These are phyloP conservation scores for Tholera decimalis DNA, from an alignment of 2,888 invertebrate genomes.

Conservation along the genomic window DNA sequence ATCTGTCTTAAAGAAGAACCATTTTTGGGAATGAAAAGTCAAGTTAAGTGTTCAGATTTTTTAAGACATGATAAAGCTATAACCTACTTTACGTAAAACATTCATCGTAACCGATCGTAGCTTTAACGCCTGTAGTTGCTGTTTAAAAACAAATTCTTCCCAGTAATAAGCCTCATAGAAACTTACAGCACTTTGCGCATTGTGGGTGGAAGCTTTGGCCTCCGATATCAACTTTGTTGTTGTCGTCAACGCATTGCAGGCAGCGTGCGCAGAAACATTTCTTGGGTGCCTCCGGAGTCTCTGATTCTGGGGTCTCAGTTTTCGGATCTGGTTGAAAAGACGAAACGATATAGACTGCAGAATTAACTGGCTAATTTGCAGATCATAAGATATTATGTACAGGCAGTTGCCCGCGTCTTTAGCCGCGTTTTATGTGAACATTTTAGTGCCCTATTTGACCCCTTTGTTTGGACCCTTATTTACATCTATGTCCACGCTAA, in stretches of 20 bases:
- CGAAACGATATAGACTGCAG: not conserved
- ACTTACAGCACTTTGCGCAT: constrained; percentile 87
- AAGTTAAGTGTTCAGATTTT: not conserved
- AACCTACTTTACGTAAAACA: not conserved
- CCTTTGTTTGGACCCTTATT: too few relatives aligned
- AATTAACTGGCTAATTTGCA: not conserved
- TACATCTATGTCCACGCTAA: too few relatives aligned
- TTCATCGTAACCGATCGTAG: not conserved
- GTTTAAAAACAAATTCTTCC: not conserved
- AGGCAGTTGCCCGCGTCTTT: too few relatives aligned
- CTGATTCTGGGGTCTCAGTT: constrained; percentile 19
- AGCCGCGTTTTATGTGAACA: too few relatives aligned
- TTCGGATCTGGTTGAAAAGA: constrained; percentile 34
- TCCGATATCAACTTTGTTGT: constrained; percentile 77
- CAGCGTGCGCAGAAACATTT: constrained; percentile 83
- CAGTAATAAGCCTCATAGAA: not conserved
- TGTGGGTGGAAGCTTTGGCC: constrained; percentile 83
- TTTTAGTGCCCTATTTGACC: too few relatives aligned
- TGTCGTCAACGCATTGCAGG: constrained; percentile 78
- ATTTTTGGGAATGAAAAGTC: not conserved
- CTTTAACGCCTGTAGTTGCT: too few relatives aligned
- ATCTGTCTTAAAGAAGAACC: not conserved
- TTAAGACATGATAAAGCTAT: too few relatives aligned
- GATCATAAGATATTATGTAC: not conserved
- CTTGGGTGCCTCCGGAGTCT: constrained; percentile 62